A percentile compares a stretch with the other conserved stretches of the same genome.
Conservation (phyloP, 1,140 invertebrate species). For the Diuraphis noxia region DNA sequence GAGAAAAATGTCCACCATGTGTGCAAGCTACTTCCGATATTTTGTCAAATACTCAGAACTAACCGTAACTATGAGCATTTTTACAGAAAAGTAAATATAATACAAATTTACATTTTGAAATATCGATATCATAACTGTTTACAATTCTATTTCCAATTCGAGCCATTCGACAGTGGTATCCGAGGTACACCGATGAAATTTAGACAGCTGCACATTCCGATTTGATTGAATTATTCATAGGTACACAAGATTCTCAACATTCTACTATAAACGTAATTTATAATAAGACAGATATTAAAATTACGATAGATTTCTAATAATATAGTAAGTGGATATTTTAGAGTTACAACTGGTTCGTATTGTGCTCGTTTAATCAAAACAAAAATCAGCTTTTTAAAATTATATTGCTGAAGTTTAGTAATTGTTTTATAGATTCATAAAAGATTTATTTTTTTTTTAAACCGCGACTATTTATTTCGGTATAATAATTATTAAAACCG, state of each 20-base stretch:
- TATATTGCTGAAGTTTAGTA: too few species aligned
- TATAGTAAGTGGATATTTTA: too few species aligned
- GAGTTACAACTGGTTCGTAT: too few species aligned
- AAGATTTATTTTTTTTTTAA: background rate
- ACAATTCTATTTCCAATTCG: background rate
- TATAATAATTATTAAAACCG: background rate
- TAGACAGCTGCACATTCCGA: background rate
- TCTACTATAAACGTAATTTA: background rate
- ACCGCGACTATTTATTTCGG: background rate
- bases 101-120: background rate
- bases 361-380: too few species aligned
- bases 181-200: background rate
- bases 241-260: background rate
- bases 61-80: background rate
- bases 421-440: too few species aligned
- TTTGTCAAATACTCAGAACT: too few species aligned
- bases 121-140: background rate
- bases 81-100: background rate
- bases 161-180: background rate
- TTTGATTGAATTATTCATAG: too few species aligned
- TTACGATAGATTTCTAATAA: too few species aligned
- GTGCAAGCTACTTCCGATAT: too few species aligned
- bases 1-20: background rate
- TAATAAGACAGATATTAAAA: too few species aligned
- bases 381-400: too few species aligned